Conservation (phyloP, 2,888 invertebrate species). For the Agrochola lychnidis region DNA sequence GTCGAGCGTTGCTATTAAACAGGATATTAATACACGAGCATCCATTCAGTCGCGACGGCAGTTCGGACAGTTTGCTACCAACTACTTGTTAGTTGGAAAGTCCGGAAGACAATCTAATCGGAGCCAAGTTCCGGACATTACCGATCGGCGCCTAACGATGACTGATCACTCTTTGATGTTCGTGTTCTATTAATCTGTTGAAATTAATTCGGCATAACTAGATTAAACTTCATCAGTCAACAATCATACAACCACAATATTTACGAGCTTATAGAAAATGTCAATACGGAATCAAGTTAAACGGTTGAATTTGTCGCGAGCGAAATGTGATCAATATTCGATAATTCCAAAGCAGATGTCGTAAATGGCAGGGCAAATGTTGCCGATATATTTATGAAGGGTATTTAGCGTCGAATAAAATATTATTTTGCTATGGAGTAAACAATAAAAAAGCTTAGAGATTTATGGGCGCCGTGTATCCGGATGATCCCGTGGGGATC, state of each 20-base stretch:
- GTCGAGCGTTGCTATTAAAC: conserved; percentile 44
- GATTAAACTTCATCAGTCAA: conserved; percentile 23
- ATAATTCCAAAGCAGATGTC: conserved; percentile 66
- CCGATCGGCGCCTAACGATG: conserved; percentile 69
- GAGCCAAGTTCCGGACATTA: conserved; percentile 69
- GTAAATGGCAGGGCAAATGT: conserved; percentile 67
- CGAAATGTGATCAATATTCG: conserved; percentile 65
- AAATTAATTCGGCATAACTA: conserved; percentile 43
- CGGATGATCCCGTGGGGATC: conserved; percentile 77
- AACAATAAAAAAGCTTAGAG: conserved; percentile 75
- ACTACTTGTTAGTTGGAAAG: conserved; percentile 68
- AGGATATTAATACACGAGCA: conserved; percentile 56
- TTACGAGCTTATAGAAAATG: conserved; percentile 13
- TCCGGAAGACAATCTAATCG: conserved; percentile 70
- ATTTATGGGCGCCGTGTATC: conserved; percentile 80
- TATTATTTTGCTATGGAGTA: conserved; percentile 70
- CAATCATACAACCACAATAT: conserved; percentile 5
- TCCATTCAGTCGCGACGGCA: conserved; percentile 61
- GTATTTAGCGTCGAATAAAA: conserved; percentile 72
- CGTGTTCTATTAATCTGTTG: conserved; percentile 50
- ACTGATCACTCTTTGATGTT: conserved; percentile 71
- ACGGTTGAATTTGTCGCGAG: conserved; percentile 48
- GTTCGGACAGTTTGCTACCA: conserved; percentile 64
- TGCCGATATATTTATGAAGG: conserved; percentile 67
- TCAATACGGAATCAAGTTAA: conserved; percentile 33